These are phyloP conservation scores for Monarcha castaneiventris DNA, from an alignment of 2,113 vertebrate genomes.

Conservation along the genomic window DNA sequence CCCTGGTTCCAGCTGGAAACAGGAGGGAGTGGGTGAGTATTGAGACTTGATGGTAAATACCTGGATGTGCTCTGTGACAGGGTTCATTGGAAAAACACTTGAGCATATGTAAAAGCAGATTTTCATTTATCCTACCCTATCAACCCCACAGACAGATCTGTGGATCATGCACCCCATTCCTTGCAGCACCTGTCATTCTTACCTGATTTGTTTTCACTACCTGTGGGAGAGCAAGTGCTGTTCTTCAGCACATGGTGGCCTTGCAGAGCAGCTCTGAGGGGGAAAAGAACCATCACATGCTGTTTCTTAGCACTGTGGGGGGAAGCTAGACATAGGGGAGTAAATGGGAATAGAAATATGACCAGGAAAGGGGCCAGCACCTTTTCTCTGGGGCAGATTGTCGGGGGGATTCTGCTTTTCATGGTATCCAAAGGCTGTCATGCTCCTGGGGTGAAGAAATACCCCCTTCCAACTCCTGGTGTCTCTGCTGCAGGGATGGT, in stretches of 20 bases:
- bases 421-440: neutral
- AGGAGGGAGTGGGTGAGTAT: neutral
- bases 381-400: neutral
- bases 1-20: neutral
- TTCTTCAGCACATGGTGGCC: neutral
- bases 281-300: neutral
- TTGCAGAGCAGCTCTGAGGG: neutral
- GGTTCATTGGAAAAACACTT: neutral
- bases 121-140: neutral
- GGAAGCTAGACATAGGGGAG: neutral
- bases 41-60: neutral
- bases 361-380: neutral
- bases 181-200: neutral
- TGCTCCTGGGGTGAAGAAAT: neutral
- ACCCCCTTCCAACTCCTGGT: neutral
- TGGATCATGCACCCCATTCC: neutral
- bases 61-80: neutral
- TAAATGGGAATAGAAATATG: neutral
- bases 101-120: neutral
- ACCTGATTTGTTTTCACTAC: neutral
- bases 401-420: neutral
- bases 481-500: slow-evolving; percentile 85
- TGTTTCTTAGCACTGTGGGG: neutral
- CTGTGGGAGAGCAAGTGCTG: neutral
- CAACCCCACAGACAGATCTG: neutral